Evolutionary conservation across 2,113 vertebrate species (phyloP), one percentile per base, ranked within the genome.

Genomic region (Saguinus midas): DNA sequence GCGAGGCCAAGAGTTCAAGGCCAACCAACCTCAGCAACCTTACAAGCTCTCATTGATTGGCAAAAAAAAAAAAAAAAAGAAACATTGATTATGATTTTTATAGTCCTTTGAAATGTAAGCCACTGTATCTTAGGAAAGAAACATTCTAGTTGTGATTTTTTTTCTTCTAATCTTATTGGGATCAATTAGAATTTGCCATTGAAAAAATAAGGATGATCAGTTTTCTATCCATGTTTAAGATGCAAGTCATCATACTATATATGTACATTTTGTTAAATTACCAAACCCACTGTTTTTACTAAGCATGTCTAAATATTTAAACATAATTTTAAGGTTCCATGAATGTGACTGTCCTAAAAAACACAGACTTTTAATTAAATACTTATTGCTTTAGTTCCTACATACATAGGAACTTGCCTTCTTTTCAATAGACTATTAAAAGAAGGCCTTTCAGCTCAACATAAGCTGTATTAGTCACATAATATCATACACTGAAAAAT

Each of bases 401-500:
- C 81, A 4, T 90, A 79, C 82, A 18, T 92, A 96, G 93, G 72
- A 96, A 96, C 91, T 87, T 94, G 25, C 18, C 48, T 93, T 97
- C 29, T 90, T 90, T 94, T 93, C 61, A 94, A 23, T 90, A 91
- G 50, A 95, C 87, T 96, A 21, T 81, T 93, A 88, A 97, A 81
- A 80, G 48, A 91, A 94, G 43, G 27, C 20, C 84, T 94, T 87
- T 86, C 48, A 89, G 32, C 43, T 93, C 73, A 73, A 73, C 76
- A 91, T 82, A 68, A 92, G 84, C 81, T 92, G 16, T 87, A 12
- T 96, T 93, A 95, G 89, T 95, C 64, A 79, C 57, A 85, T 95
- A 95, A 79, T 96, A 89, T 93, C 93, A 50, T 79, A 96, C 80
- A 87, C 40, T 97, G 78, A 94, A 95, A 96, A 78, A 94, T 92